phyloP scores from a whole-genome alignment of 2,113 vertebrate genomes.

The Engystomops pustulosus region DNA sequence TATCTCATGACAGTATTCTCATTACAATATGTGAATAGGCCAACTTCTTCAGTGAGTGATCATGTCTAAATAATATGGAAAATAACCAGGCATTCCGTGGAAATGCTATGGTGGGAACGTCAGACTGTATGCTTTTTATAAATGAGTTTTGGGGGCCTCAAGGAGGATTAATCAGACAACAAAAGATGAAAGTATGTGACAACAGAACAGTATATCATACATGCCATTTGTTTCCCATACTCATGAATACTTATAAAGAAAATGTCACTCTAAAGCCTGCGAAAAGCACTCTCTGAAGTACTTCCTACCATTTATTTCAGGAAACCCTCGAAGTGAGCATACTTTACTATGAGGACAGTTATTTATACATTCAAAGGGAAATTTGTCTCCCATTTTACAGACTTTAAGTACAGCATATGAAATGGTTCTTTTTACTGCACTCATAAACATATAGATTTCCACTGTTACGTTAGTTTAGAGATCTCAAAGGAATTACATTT shows the following conservation, averaged over 20 bases:
- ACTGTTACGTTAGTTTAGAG: too few species aligned
- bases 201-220: constrained; percentile 20
- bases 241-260: constrained; percentile 5
- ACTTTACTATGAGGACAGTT: neutral
- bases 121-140: constrained; percentile 53
- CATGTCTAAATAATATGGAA: constrained; percentile 57
- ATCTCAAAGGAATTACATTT: too few species aligned
- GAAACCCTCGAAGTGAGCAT: neutral
- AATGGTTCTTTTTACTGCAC: neutral
- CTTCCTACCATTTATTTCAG: constrained; percentile 4
- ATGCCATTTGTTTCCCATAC: constrained; percentile 21
- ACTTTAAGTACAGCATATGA: neutral
- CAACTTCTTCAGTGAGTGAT: constrained; percentile 32
- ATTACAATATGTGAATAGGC: constrained; percentile 21
- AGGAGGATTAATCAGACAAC: constrained; percentile 24
- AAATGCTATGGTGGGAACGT: constrained; percentile 55
- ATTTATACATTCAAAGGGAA: constrained; percentile 4
- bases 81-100: constrained; percentile 50
- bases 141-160: constrained; percentile 42
- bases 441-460: too few species aligned
- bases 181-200: constrained; percentile 41
- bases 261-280: constrained; percentile 13
- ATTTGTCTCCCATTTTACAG: neutral
- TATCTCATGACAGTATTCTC: constrained; percentile 28
- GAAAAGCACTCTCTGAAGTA: neutral